A percentile compares a stretch with the other conserved stretches of the same genome.
phyloP scores from a whole-genome alignment of 2,888 invertebrate genomes.

The Scaptomyza parva region DNA sequence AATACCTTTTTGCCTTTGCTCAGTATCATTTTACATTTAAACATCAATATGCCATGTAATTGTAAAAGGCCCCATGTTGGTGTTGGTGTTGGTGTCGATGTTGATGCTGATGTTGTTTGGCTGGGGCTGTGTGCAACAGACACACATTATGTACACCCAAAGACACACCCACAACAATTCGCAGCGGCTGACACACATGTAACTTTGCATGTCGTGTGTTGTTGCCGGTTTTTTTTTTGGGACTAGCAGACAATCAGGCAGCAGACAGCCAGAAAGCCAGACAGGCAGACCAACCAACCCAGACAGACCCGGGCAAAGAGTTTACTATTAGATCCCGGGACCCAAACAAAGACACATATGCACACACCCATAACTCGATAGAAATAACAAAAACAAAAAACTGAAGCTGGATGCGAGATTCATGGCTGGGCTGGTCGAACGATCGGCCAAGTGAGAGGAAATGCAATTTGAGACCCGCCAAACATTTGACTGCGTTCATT shows the following conservation, averaged over 20 bases:
- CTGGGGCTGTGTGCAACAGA: conserved; percentile 27
- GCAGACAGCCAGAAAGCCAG: conserved; percentile 26
- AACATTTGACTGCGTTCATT: conserved; percentile 71
- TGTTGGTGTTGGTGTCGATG: conserved; percentile 56
- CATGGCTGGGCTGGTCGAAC: conserved; percentile 54
- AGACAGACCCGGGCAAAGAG: conserved; percentile 36
- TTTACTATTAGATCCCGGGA: conserved; percentile 49
- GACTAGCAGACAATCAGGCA: conserved; percentile 56
- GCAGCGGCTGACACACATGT: conserved; percentile 66
- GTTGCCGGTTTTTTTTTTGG: conserved; percentile 10
- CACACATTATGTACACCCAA: conserved; percentile 39
- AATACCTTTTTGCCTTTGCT: background rate
- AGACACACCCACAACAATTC: conserved; percentile 58
- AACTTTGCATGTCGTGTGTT: conserved; percentile 66
- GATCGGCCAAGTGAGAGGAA: conserved; percentile 77
- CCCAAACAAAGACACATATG: conserved; percentile 35
- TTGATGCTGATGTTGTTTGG: conserved; percentile 48
- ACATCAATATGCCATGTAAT: conserved; percentile 68
- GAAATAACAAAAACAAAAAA: background rate
- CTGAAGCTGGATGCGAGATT: conserved; percentile 48
- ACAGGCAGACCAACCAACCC: conserved; percentile 30
- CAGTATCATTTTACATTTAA: conserved; percentile 49
- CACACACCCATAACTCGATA: conserved; percentile 62
- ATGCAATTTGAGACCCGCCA: conserved; percentile 74
- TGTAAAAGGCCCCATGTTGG: conserved; percentile 43